phyloP scores from a whole-genome alignment of 2,888 invertebrate species.

The Embidobia sp. region DNA sequence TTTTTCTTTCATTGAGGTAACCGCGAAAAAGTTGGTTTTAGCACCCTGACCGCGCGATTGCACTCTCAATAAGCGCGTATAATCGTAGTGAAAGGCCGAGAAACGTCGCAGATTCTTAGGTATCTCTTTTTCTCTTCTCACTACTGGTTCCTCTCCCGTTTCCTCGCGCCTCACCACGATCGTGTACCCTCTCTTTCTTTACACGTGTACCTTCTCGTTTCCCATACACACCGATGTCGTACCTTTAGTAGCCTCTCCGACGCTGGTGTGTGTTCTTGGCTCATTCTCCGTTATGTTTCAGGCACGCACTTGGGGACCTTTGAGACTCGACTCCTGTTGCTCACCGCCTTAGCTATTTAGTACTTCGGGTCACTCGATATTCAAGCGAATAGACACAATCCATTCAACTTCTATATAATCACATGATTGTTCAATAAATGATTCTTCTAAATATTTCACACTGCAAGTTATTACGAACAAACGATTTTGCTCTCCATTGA shows the following conservation, averaged over 20 bases:
- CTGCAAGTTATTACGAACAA: no score
- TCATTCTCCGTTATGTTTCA: slow-evolving; percentile 64
- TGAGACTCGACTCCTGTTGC: slow-evolving; percentile 50
- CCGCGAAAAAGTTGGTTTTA: slow-evolving; percentile 28
- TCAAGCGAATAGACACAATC: slow-evolving; percentile 4
- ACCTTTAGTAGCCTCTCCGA: slow-evolving; percentile 33
- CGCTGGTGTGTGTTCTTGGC: slow-evolving; percentile 44
- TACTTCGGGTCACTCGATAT: slow-evolving; percentile 51
- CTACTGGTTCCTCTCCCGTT: slow-evolving; percentile 53
- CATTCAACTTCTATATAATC: no score
- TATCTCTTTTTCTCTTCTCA: slow-evolving; percentile 59
- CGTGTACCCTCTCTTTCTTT: slow-evolving; percentile 37
- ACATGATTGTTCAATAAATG: no score
- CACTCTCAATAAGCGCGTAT: slow-evolving; percentile 57
- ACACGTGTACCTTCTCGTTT: slow-evolving; percentile 48
- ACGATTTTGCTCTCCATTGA: no score
- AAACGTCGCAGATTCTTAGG: slow-evolving; percentile 63
- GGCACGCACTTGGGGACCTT: slow-evolving; percentile 59
- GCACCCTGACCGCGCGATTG: slow-evolving; percentile 21
- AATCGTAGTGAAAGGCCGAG: slow-evolving; percentile 63
- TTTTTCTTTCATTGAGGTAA: background rate
- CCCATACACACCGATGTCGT: slow-evolving; percentile 31
- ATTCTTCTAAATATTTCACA: no score
- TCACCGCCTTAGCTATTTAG: slow-evolving; percentile 47
- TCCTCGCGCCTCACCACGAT: slow-evolving; percentile 37